Conservation (phyloP, 2,888 invertebrate species). For the Plebejus argus region DNA sequence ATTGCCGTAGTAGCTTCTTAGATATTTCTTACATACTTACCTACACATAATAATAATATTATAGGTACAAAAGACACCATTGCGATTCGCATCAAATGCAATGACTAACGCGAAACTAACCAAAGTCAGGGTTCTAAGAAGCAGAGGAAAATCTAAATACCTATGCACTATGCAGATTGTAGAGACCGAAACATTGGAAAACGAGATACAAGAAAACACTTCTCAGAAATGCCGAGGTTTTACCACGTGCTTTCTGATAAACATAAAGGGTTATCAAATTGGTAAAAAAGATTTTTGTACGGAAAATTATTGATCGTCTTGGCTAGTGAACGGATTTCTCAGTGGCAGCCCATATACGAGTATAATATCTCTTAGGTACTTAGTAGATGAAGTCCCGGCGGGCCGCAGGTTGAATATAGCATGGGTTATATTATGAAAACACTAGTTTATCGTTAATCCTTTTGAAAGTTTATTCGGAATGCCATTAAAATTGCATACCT, state of each 20-base stretch:
- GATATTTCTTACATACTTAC: no score
- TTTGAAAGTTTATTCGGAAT: neutral
- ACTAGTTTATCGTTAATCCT: neutral
- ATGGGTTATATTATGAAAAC: no score
- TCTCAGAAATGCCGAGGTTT: neutral
- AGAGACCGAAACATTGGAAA: conserved; percentile 4
- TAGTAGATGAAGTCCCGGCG: no score
- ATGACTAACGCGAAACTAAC: conserved; percentile 2
- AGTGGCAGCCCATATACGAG: no score
- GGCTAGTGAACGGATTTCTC: no score
- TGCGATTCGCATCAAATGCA: neutral
- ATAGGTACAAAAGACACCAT: no score
- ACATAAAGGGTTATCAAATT: neutral
- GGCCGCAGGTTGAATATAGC: no score
- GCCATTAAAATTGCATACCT: neutral
- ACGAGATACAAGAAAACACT: neutral
- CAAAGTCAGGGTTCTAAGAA: neutral
- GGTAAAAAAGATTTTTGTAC: no score
- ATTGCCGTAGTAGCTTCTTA: no score
- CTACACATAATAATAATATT: no score
- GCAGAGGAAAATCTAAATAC: conserved; percentile 13
- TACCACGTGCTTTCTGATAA: neutral
- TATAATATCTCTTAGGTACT: no score
- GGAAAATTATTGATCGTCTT: no score
- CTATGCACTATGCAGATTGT: conserved; percentile 13